These are phyloP conservation scores for Heteromormyrus szaboi DNA, from an alignment of 2,797 vertebrate species.

Conservation along the genomic window DNA sequence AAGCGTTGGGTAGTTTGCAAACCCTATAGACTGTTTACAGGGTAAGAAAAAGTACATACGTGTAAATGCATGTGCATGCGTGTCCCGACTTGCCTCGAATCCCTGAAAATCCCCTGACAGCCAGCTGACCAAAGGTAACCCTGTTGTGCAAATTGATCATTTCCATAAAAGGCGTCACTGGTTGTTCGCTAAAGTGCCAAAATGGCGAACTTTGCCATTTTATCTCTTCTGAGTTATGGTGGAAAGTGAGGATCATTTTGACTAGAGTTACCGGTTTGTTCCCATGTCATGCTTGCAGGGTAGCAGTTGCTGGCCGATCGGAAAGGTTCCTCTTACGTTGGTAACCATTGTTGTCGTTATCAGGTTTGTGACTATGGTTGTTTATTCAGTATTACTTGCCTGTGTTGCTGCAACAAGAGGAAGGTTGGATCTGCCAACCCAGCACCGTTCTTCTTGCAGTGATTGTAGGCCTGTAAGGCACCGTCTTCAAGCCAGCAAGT, in stretches of 20 bases:
- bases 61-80: not conserved
- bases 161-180: not conserved
- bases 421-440: no score
- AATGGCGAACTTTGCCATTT: not conserved
- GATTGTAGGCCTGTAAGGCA: not conserved
- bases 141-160: not conserved
- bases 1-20: not conserved
- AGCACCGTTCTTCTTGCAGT: not conserved
- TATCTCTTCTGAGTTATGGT: not conserved
- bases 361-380: not conserved
- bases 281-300: not conserved
- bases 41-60: not conserved
- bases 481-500: not conserved
- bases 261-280: not conserved
- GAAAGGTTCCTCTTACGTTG: not conserved
- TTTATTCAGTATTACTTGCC: not conserved
- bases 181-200: not conserved
- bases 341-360: not conserved
- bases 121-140: not conserved
- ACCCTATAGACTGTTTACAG: not conserved
- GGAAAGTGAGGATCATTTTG: not conserved
- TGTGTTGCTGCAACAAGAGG: not conserved
- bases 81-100: not conserved
- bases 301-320: not conserved
- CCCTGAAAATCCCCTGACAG: not conserved